Percentiles rank a stretch among this genome's conserved stretches.
Evolutionary conservation across 1,140 invertebrate species (phyloP).

Genomic region (Amyelois transitella): DNA sequence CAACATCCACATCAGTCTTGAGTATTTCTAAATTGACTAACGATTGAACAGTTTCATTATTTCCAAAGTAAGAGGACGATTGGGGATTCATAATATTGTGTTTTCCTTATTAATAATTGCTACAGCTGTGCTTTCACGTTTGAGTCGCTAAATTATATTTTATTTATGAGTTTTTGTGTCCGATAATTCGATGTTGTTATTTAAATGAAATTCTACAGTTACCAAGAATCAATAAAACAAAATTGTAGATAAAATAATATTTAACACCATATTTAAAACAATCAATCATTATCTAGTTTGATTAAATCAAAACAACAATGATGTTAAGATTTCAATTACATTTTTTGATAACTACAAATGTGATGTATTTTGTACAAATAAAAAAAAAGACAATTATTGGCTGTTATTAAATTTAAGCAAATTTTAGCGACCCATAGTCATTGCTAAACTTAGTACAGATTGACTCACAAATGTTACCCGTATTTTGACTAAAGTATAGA

Average conservation of each 20-base stretch:
- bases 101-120: background rate
- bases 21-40: slow-evolving; percentile 64
- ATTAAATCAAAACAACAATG: too few relatives aligned
- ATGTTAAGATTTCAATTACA: too few relatives aligned
- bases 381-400: too few relatives aligned
- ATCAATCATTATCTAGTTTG: too few relatives aligned
- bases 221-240: too few relatives aligned
- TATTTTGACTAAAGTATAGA: background rate
- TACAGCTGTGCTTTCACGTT: background rate
- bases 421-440: background rate
- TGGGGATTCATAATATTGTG: background rate
- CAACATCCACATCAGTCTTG: slow-evolving; percentile 50
- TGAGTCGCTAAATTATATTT: background rate
- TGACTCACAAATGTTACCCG: background rate
- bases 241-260: too few relatives aligned
- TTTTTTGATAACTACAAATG: too few relatives aligned
- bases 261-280: too few relatives aligned
- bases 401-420: background rate
- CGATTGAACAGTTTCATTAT: background rate
- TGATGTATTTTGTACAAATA: too few relatives aligned
- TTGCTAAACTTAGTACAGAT: background rate
- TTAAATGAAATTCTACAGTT: too few relatives aligned
- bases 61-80: background rate
- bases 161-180: background rate
- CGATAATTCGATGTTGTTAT: background rate